Conservation (phyloP, 2,113 vertebrate species). For the Alces alces region DNA sequence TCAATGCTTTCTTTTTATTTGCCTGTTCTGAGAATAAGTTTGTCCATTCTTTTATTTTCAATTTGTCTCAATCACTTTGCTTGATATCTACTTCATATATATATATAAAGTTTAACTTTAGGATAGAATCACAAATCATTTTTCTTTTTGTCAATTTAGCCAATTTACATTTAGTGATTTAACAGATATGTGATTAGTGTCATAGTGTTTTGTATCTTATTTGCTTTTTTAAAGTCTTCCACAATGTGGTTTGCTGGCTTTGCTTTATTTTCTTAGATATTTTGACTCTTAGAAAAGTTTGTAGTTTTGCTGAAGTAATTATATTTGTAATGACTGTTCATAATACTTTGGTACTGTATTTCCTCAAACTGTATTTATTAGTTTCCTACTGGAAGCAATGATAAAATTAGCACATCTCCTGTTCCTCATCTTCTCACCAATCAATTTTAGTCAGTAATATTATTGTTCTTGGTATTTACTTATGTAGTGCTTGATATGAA, state of each 20-base stretch:
- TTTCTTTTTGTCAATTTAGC: not conserved
- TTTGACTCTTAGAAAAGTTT: not conserved
- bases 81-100: not conserved
- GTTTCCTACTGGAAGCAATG: not conserved
- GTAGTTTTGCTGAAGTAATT: not conserved
- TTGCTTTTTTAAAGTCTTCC: not conserved
- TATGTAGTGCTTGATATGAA: not conserved
- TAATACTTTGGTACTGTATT: not conserved
- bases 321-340: not conserved
- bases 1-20: not conserved
- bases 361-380: not conserved
- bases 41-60: not conserved
- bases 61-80: not conserved
- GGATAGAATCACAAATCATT: not conserved
- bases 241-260: not conserved
- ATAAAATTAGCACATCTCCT: not conserved
- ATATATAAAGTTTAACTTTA: not conserved
- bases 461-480: not conserved
- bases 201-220: not conserved
- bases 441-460: not conserved
- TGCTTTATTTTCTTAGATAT: not conserved
- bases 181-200: not conserved
- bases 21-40: not conserved
- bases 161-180: not conserved
- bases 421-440: not conserved